phyloP scores from a whole-genome alignment of 2,888 invertebrate genomes.

The Lasioglossum vierecki region DNA sequence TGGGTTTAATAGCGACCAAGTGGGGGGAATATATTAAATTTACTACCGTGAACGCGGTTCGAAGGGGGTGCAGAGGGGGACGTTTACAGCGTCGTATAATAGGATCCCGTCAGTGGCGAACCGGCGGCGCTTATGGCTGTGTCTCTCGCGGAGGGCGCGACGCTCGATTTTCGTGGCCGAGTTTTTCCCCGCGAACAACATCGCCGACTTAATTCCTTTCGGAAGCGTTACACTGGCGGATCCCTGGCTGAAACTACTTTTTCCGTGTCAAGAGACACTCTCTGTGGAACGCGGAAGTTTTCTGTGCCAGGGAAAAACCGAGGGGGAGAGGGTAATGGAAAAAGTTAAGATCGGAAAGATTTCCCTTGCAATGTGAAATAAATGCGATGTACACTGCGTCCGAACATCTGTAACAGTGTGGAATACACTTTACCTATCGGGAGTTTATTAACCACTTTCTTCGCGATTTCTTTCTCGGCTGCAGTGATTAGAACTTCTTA shows the following conservation, averaged over 20 bases:
- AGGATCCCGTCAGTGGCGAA: conserved; percentile 21
- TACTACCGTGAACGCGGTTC: conserved; percentile 48
- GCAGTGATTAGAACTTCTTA: no score
- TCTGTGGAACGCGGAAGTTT: conserved; percentile 18
- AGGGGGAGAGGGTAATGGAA: conserved; percentile 2
- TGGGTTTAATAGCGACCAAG: conserved; percentile 50
- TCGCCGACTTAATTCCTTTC: conserved; percentile 38
- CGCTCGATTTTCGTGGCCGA: conserved; percentile 18
- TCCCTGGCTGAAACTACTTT: background rate
- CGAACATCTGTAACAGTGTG: background rate
- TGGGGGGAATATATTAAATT: conserved; percentile 61
- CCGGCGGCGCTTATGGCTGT: background rate
- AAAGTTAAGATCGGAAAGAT: conserved; percentile 39
- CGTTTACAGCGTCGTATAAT: conserved; percentile 37
- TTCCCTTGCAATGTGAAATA: conserved; percentile 14
- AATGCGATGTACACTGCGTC: conserved; percentile 9
- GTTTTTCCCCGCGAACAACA: conserved; percentile 41
- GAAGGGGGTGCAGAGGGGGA: conserved; percentile 7
- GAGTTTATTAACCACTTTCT: background rate
- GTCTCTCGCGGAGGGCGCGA: background rate
- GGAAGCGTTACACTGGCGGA: conserved; percentile 4
- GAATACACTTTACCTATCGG: background rate
- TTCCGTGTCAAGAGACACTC: conserved; percentile 29
- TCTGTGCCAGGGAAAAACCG: background rate
- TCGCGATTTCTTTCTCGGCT: background rate